Conservation (phyloP, 2,888 invertebrate species). For the Mythimna loreyi region DNA sequence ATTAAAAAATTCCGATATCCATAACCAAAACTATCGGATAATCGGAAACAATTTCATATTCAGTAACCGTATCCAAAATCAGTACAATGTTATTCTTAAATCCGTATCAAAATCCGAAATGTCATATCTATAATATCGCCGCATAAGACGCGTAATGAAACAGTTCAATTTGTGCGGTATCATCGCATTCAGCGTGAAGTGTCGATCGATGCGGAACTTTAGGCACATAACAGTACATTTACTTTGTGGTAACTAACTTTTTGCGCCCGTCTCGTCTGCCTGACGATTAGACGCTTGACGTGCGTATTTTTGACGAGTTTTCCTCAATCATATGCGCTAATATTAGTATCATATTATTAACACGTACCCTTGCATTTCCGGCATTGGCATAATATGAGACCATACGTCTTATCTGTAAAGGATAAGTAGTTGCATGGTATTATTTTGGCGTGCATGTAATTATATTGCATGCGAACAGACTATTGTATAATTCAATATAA, state of each 20-base stretch:
- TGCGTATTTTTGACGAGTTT: conserved; percentile 48
- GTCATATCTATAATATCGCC: too few species aligned
- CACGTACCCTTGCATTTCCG: conserved; percentile 55
- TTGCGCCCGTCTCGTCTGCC: conserved; percentile 46
- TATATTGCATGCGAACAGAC: too few species aligned
- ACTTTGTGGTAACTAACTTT: conserved; percentile 50
- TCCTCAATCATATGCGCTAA: conserved; percentile 52
- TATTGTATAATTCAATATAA: too few species aligned
- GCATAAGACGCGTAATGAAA: conserved; percentile 17
- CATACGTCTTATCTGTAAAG: conserved; percentile 17
- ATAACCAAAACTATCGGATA: too few species aligned
- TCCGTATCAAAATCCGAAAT: too few species aligned
- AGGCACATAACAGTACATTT: conserved; percentile 60
- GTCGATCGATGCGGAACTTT: conserved; percentile 36
- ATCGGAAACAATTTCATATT: too few species aligned
- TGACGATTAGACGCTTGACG: conserved; percentile 26
- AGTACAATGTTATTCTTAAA: too few species aligned
- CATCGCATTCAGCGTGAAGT: conserved; percentile 18
- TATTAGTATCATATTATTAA: conserved; percentile 44
- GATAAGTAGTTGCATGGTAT: too few species aligned
- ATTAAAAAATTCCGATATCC: too few species aligned
- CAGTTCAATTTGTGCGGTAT: conserved; percentile 24
- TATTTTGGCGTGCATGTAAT: too few species aligned
- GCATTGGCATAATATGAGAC: not conserved
- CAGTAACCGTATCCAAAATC: too few species aligned